phyloP scores from a whole-genome alignment of 2,797 vertebrate genomes.

The Cossypha polioptera region DNA sequence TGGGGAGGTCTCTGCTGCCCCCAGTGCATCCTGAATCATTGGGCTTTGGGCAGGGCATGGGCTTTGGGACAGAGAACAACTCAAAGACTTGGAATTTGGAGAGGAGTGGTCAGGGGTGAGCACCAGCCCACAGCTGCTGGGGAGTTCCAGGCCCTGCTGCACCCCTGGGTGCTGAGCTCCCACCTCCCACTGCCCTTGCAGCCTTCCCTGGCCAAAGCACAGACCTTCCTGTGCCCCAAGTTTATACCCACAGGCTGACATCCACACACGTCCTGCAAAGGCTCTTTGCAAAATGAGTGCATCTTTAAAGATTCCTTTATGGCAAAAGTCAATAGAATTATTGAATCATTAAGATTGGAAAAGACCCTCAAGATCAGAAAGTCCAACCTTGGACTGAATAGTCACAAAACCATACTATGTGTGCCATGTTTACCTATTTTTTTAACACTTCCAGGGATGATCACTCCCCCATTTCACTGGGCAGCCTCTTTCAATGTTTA shows the following conservation, averaged over 20 bases:
- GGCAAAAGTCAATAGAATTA: neutral
- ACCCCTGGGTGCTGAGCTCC: neutral
- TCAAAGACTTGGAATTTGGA: neutral
- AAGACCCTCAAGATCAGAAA: neutral
- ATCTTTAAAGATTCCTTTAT: neutral
- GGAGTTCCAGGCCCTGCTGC: neutral
- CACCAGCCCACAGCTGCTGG: neutral
- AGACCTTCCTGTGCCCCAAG: neutral
- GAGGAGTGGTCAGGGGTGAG: neutral
- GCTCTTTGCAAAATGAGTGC: rapidly evolving
- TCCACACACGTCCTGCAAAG: neutral
- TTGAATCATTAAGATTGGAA: neutral
- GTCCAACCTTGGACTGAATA: neutral
- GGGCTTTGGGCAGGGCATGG: neutral
- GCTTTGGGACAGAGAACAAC: neutral
- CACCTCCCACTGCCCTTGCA: neutral
- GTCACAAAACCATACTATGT: neutral
- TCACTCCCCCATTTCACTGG: neutral
- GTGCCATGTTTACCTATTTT: rapidly evolving
- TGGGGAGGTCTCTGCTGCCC: neutral
- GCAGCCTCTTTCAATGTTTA: neutral
- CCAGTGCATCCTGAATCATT: rapidly evolving
- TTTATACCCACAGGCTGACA: no score
- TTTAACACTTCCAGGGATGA: neutral
- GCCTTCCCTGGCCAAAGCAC: rapidly evolving